Conservation (phyloP, 2,113 vertebrate species). For the Cryptoleucopteryx plumbea region DNA sequence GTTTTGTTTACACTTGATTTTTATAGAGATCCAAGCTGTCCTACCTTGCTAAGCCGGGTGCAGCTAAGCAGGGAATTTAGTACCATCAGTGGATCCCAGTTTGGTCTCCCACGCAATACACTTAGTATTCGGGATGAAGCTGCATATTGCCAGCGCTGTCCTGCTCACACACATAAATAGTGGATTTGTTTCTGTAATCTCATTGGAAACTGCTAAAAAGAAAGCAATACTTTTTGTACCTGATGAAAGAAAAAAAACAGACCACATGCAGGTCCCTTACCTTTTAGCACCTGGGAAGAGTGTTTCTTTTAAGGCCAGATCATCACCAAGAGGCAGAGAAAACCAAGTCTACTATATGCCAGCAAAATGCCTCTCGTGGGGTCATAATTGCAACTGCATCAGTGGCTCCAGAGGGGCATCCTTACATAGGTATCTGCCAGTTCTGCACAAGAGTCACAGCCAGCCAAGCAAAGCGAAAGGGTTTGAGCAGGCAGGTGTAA, state of each 20-base stretch:
- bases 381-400: neutral
- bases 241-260: neutral
- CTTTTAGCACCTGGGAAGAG: too few relatives aligned
- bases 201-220: neutral
- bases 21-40: neutral
- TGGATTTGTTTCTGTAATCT: neutral
- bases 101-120: neutral
- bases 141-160: neutral
- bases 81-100: neutral
- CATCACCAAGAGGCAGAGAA: neutral
- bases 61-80: neutral
- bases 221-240: neutral
- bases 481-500: neutral
- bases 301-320: neutral
- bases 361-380: neutral
- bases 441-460: neutral
- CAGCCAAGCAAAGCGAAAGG: neutral
- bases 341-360: neutral
- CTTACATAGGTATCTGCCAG: neutral
- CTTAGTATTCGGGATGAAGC: neutral
- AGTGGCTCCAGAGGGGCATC: too few relatives aligned
- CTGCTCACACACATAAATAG: neutral
- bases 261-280: neutral
- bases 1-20: neutral
- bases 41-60: neutral